Evolutionary conservation across 2,888 invertebrate genomes (phyloP).

Genomic region (Pantelozetes paolii): DNA sequence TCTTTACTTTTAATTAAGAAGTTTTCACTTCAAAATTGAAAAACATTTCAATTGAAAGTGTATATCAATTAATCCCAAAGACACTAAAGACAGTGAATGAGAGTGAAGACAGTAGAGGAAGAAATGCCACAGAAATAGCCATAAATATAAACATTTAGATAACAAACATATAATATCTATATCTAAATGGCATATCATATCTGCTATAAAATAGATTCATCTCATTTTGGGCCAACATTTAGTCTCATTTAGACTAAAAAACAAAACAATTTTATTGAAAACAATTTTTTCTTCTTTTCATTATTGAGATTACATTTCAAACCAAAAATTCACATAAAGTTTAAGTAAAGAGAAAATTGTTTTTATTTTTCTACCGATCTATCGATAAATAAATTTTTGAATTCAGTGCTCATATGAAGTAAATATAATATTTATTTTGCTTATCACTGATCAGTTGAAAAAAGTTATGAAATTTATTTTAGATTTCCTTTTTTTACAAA

Average conservation of each 20-base stretch:
- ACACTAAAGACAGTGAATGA: too few relatives aligned
- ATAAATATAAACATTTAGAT: slow-evolving; percentile 2
- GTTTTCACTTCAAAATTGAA: not conserved
- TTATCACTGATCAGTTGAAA: too few relatives aligned
- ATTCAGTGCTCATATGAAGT: too few relatives aligned
- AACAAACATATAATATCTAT: not conserved
- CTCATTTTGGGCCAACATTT: too few relatives aligned
- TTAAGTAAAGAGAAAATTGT: too few relatives aligned
- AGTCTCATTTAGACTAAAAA: not conserved
- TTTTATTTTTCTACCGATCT: too few relatives aligned
- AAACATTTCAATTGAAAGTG: too few relatives aligned
- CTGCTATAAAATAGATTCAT: not conserved
- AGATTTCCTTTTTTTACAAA: too few relatives aligned
- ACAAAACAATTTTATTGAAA: not conserved
- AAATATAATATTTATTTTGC: too few relatives aligned
- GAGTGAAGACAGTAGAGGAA: not conserved
- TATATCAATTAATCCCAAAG: too few relatives aligned
- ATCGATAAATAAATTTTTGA: too few relatives aligned
- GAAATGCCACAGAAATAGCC: not conserved
- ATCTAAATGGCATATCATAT: slow-evolving; percentile 2
- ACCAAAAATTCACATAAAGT: not conserved
- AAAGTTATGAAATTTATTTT: too few relatives aligned
- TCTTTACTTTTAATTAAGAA: not conserved
- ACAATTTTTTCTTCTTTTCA: not conserved
- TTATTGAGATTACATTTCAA: not conserved